Conservation (phyloP, 2,113 vertebrate species). For the Oreochromis aureus region DNA sequence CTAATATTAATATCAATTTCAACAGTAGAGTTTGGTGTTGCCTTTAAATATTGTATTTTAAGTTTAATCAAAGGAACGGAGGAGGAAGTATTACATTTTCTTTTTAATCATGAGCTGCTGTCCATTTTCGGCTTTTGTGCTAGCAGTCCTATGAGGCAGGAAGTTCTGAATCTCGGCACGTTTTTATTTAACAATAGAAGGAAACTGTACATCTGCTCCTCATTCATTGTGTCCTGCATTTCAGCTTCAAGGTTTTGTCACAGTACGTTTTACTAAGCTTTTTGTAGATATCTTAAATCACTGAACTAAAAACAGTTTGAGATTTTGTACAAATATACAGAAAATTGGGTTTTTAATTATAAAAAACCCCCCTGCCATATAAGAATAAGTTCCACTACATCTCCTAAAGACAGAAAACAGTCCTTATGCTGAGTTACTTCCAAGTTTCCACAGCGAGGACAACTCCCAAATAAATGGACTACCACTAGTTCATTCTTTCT, state of each 20-base stretch:
- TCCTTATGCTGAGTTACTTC: not conserved
- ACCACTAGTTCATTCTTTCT: constrained; percentile 63
- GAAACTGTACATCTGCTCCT: constrained; percentile 36
- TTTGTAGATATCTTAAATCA: not conserved
- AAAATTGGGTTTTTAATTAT: not conserved
- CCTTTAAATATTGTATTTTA: not conserved
- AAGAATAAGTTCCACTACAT: not conserved
- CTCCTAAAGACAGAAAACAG: not conserved
- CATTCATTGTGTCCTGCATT: not conserved
- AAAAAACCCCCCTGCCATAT: fast-evolving
- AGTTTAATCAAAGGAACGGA: not conserved
- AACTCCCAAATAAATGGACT: constrained; percentile 44
- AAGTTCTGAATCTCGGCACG: not conserved
- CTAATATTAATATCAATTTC: not conserved
- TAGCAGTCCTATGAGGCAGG: not conserved
- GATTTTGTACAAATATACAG: not conserved
- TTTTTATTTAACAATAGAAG: constrained; percentile 56
- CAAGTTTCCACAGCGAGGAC: constrained; percentile 11
- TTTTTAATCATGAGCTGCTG: not conserved
- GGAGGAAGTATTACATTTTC: not conserved
- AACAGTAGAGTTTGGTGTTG: not conserved
- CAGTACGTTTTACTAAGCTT: not conserved
- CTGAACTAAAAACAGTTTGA: not conserved
- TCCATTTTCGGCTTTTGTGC: not conserved
- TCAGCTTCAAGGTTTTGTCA: not conserved